A percentile compares a stretch with the other conserved stretches of the same genome.
These are phyloP conservation scores for Promerops cafer DNA, from an alignment of 2,113 vertebrate genomes.

Conservation along the genomic window DNA sequence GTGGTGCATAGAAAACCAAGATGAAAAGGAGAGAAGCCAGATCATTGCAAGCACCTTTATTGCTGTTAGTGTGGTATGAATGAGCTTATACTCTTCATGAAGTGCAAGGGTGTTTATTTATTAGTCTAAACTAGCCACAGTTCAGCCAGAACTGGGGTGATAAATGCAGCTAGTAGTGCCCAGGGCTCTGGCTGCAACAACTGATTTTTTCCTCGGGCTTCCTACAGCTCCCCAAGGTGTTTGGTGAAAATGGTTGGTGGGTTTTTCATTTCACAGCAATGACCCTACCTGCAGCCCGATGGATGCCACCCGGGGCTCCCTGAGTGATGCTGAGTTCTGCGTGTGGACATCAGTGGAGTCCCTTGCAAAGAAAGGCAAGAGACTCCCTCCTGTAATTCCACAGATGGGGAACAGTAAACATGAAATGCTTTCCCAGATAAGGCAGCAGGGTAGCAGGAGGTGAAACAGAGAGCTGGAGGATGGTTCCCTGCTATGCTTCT, in stretches of 20 bases:
- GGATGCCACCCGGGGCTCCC: accelerated
- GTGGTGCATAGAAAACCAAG: background rate
- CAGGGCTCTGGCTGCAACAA: background rate
- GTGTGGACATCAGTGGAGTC: background rate
- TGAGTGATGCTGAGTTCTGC: background rate
- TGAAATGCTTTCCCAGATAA: background rate
- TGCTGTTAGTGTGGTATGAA: background rate
- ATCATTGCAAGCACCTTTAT: background rate
- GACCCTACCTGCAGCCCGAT: background rate
- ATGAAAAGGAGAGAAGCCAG: background rate
- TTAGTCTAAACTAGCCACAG: background rate
- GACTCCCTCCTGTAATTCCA: background rate
- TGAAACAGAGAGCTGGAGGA: background rate
- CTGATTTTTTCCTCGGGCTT: background rate
- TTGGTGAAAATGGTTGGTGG: background rate
- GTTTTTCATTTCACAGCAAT: background rate
- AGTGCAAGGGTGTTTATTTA: background rate
- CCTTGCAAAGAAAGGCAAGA: background rate
- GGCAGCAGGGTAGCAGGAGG: background rate
- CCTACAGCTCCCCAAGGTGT: background rate
- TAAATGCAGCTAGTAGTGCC: background rate
- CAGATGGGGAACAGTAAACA: background rate
- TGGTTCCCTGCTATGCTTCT: background rate
- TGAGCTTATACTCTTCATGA: background rate
- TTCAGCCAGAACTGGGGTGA: background rate